Percentiles rank a stretch among this genome's conserved stretches.
These are phyloP conservation scores for Tetrax tetrax DNA, from an alignment of 2,113 vertebrate genomes.

Conservation along the genomic window DNA sequence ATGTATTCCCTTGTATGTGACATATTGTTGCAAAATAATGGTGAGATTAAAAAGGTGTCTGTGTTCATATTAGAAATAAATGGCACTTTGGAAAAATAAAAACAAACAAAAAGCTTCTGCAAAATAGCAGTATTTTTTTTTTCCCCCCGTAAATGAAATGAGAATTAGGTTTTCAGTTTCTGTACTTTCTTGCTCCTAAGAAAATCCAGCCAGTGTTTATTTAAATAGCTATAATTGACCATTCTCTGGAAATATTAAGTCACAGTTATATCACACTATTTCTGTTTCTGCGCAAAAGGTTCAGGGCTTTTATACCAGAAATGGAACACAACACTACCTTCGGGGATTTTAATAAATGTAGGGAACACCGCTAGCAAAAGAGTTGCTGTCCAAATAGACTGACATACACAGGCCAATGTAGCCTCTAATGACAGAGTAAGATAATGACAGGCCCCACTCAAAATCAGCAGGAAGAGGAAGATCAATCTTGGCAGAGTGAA, in stretches of 20 bases:
- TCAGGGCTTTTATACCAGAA: slow-evolving; percentile 77
- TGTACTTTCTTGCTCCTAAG: slow-evolving; percentile 10
- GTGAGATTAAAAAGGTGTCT: not conserved
- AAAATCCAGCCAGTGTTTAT: slow-evolving; percentile 57
- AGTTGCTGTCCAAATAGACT: slow-evolving; percentile 99
- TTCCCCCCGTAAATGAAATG: not conserved
- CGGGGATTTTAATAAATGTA: slow-evolving; percentile 97
- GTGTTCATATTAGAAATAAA: slow-evolving; percentile 1
- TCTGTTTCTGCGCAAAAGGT: slow-evolving; percentile 69
- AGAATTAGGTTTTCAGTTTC: slow-evolving; percentile 41
- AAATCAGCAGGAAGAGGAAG: slow-evolving; percentile 99
- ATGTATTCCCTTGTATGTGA: not conserved
- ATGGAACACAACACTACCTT: slow-evolving; percentile 86
- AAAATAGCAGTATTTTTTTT: not conserved
- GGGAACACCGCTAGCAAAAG: slow-evolving; percentile 95
- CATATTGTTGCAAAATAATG: not conserved
- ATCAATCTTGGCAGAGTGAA: slow-evolving; percentile 99
- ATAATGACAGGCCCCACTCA: slow-evolving; percentile 99
- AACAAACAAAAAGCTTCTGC: slow-evolving; percentile 5
- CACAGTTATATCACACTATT: slow-evolving; percentile 49
- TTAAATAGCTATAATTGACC: slow-evolving; percentile 64
- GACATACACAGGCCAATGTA: slow-evolving; percentile 98
- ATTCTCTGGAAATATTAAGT: slow-evolving; percentile 61
- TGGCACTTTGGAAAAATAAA: not conserved
- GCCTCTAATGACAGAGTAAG: slow-evolving; percentile 99